phyloP scores from a whole-genome alignment of 2,797 vertebrate species.

The Girardinus metallicus region DNA sequence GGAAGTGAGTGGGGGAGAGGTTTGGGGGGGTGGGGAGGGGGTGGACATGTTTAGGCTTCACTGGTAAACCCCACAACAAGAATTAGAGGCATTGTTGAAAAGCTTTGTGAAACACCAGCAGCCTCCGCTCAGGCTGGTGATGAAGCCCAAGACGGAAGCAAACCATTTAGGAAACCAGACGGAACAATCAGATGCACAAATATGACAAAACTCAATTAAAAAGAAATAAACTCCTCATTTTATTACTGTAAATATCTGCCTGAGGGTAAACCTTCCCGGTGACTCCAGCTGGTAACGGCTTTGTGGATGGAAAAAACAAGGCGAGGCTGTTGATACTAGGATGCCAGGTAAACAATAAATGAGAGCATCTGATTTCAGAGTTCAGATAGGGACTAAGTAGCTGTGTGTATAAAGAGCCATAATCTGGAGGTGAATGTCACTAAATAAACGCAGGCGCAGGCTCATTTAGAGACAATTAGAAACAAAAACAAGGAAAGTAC shows the following conservation, averaged over 20 bases:
- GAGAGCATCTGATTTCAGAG: not conserved
- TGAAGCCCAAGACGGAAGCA: not conserved
- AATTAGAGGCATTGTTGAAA: conserved; percentile 1
- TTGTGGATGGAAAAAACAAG: not conserved
- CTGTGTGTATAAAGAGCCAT: not conserved
- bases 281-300: not conserved
- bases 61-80: not conserved
- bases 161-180: not conserved
- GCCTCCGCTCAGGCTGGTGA: conserved; percentile 3
- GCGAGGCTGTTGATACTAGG: not conserved
- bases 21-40: no score
- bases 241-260: not conserved
- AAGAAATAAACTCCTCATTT: not conserved
- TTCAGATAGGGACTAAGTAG: not conserved
- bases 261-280: not conserved
- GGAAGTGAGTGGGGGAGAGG: not conserved
- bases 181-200: not conserved
- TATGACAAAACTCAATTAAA: not conserved
- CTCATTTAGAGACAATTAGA: not conserved
- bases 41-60: not conserved
- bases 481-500: not conserved
- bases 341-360: not conserved
- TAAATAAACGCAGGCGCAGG: not conserved
- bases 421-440: not conserved
- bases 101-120: not conserved